Evolutionary conservation across 64 coral and sea anemone species (phyloP).

Genomic region (Exaiptasia diaphana): DNA sequence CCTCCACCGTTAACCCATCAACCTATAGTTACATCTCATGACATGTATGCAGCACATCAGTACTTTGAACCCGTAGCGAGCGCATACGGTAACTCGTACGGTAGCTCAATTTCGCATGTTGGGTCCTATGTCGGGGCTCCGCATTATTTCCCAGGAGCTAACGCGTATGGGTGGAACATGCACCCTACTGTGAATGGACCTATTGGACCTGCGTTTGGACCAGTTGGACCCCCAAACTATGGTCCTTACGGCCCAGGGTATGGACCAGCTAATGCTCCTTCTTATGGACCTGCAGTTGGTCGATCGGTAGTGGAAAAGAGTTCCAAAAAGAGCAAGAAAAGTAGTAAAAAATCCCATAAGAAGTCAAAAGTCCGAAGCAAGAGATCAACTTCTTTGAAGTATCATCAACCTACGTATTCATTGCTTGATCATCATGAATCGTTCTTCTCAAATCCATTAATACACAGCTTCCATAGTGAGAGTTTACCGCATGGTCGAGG

Average conservation of each 20-base stretch:
- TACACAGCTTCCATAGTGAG: not conserved
- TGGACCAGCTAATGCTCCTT: not conserved
- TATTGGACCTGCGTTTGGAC: not conserved
- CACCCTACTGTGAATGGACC: not conserved
- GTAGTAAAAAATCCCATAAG: conserved; percentile 2
- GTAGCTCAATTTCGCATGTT: conserved; percentile 54
- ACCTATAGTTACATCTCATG: conserved; percentile 72
- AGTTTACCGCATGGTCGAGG: not conserved
- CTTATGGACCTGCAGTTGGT: conserved; percentile 17
- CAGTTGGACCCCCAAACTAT: not conserved
- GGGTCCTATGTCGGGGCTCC: conserved; percentile 76
- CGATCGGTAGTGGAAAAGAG: conserved; percentile 51
- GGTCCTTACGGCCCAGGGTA: not conserved
- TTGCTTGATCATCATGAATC: conserved; percentile 13
- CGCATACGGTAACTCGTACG: conserved; percentile 45
- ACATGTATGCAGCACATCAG: conserved; percentile 76
- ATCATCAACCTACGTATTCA: conserved; percentile 25
- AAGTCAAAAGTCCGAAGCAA: not conserved
- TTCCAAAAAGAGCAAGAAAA: not conserved
- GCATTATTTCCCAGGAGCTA: conserved; percentile 63
- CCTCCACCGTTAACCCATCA: conserved; percentile 83
- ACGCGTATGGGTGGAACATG: conserved; percentile 73
- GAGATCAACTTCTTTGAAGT: not conserved
- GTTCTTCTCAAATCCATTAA: not conserved
- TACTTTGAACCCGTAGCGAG: conserved; percentile 64